Evolutionary conservation across 37 sponge, comb jelly and placozoan species (phyloP), one percentile per base, ranked within the genome.

Genomic region (Spongilla lacustris): DNA sequence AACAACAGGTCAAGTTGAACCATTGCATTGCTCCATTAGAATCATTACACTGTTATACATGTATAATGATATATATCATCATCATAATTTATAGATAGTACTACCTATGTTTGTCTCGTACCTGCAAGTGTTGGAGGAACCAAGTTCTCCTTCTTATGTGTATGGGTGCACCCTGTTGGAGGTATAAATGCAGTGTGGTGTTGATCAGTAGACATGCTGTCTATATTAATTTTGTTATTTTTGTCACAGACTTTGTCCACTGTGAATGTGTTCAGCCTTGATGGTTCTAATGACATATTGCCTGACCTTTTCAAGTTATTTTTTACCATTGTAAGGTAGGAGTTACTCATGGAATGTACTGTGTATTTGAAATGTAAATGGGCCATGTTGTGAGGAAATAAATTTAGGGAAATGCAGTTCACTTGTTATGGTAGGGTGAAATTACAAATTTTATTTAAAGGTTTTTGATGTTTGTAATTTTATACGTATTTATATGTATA

Each of bases 91-190:
- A 10, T 81, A 97, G 97, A 81, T 74, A 26, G 95, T 94, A 9
- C 90, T 97, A 75, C 67, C 84, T 30, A 75, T 97, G 85, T 97
- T 94, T 85, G 86, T 97, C 24, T 74, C 38, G 27, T 93, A 92
- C 67, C 82, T 97, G 35, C 73, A 90, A 37, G 90, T 88, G 5
- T 84, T 97, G 31, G 89, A 92, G 46, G 85, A 92, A 31, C 85
- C 92, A 3, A 30, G 79, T 14, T 81, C 84, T 21, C 74, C 92
- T 36, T 77, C 27, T 49, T 23, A 41, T 77, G 50, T 48, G 48
- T 22, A 74, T 32, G 31, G 31, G 8, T 74, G 33, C 31, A 74
- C 31, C 4, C 23, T 32, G 23, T 8, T 74, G 33, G 23, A 74
- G 27, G 29, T 32, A n/a, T n/a, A n/a, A n/a, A 74, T 23, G 33